Base-by-base conservation (phyloP, 2,888 invertebrate genomes). In the Hetaerina titia region DNA sequence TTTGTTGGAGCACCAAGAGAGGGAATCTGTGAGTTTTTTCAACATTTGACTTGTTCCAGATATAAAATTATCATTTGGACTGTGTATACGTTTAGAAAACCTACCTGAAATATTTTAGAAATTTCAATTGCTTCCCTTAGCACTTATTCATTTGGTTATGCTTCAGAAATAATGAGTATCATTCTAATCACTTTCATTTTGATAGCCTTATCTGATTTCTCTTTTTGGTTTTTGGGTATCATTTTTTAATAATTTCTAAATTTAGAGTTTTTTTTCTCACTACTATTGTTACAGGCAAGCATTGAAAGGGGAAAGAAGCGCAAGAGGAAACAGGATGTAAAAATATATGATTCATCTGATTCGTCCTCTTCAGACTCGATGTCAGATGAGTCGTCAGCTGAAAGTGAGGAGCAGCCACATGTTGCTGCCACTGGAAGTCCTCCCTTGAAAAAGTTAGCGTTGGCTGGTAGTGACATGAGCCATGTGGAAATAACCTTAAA, bases 371-470 rank as follows among this genome's bases (percentile, higher is more conserved):
- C 92, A 45, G 92, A 92, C 31, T 92, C 92, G 2, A 45, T 56
- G n/a, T 74, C 92, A 22, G 92, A 92, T 22, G 92, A 69, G 8
- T 92, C 92, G 9, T 74, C 92, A 92, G 57, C 92, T 69, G 92
- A 92, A 31, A 31, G 11, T 81, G 64, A 56, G 69, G 90, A 64
- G 19, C n/a, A 56, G 8, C 19, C 64, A 19, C 13, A 63, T 45
- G 45, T 57, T 69, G 56, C 64, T 45, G n/a, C 13, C 0, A 17
- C 25, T 90, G 56, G 56, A n/a, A 57, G 45, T 56, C n/a, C 69
- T 56, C 64, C 92, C 56, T 2, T 11, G 6, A 56, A n/a, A 22
- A 69, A 56, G 31, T 11, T 13, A 69, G 22, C 11, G 1, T 31
- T 90, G 9, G 0, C 45, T 58, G 31, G 19, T 22, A 22, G 17